Conservation (phyloP, 2,888 invertebrate genomes). For the Encarsia formosa region DNA sequence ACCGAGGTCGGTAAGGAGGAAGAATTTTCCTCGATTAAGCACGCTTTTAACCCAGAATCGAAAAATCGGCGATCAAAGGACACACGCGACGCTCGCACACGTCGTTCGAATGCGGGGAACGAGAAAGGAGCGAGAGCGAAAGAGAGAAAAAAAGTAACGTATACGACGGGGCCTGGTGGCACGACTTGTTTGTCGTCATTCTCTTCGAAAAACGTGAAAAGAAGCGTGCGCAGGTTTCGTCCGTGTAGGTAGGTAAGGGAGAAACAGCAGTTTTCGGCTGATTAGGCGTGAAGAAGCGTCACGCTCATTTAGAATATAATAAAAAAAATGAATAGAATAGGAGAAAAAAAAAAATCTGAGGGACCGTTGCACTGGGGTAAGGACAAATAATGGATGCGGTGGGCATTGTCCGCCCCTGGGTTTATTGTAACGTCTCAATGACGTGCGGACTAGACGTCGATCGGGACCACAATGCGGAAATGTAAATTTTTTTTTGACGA, state of each 20-base stretch:
- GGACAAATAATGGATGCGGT: no score
- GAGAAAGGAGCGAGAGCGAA: background rate
- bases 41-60: slow-evolving; percentile 20
- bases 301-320: no score
- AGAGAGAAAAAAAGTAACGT: background rate
- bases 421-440: slow-evolving; percentile 18
- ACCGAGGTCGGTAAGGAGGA: background rate
- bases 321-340: no score
- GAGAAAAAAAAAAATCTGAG: no score
- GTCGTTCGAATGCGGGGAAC: background rate
- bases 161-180: no score
- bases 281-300: slow-evolving; percentile 28
- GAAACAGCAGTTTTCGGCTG: slow-evolving; percentile 12
- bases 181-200: slow-evolving; percentile 14
- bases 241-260: no score
- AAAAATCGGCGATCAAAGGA: slow-evolving; percentile 2
- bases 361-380: no score
- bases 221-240: no score
- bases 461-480: no score
- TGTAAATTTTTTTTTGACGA: no score
- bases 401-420: no score
- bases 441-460: no score
- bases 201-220: slow-evolving; percentile 8
- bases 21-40: slow-evolving; percentile 19
- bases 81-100: background rate